These are phyloP conservation scores for Bruchidius siliquastri DNA, from an alignment of 2,888 invertebrate genomes.

Conservation along the genomic window DNA sequence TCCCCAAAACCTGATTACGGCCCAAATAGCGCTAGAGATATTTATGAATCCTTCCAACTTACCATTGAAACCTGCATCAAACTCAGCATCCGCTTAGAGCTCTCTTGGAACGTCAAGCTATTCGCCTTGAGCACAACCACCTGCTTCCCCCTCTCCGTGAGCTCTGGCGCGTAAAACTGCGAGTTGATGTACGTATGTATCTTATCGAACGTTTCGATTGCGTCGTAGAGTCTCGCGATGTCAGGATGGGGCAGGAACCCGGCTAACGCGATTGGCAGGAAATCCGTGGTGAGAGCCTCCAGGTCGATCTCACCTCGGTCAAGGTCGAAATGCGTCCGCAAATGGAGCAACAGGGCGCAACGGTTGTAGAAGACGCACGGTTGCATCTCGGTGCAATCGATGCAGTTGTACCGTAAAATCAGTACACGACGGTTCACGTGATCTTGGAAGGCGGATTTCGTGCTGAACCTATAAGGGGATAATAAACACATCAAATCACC, in stretches of 20 bases:
- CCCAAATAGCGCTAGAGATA: too few species aligned
- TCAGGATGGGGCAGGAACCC: constrained; percentile 40
- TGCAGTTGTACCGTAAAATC: constrained; percentile 38
- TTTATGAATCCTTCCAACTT: not conserved
- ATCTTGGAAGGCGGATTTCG: constrained; percentile 40
- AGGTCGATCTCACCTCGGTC: constrained; percentile 36
- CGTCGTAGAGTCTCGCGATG: constrained; percentile 36
- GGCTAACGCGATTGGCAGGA: constrained; percentile 37
- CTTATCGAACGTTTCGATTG: constrained; percentile 30
- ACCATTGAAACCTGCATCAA: constrained; percentile 36
- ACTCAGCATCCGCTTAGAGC: constrained; percentile 21
- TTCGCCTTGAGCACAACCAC: constrained; percentile 33
- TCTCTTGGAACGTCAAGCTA: constrained; percentile 32
- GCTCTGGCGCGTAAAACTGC: constrained; percentile 37
- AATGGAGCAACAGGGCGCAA: constrained; percentile 41
- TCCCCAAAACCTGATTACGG: too few species aligned
- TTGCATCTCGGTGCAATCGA: constrained; percentile 25
- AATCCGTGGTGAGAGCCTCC: constrained; percentile 31
- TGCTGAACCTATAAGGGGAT: constrained; percentile 40
- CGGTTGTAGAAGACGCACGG: constrained; percentile 40
- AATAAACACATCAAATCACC: not conserved
- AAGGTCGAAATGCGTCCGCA: constrained; percentile 37
- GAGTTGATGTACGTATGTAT: constrained; percentile 31
- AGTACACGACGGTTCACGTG: constrained; percentile 42
- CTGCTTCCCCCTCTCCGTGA: constrained; percentile 28